phyloP scores from a whole-genome alignment of 1,140 invertebrate species.

The Cepaea nemoralis region DNA sequence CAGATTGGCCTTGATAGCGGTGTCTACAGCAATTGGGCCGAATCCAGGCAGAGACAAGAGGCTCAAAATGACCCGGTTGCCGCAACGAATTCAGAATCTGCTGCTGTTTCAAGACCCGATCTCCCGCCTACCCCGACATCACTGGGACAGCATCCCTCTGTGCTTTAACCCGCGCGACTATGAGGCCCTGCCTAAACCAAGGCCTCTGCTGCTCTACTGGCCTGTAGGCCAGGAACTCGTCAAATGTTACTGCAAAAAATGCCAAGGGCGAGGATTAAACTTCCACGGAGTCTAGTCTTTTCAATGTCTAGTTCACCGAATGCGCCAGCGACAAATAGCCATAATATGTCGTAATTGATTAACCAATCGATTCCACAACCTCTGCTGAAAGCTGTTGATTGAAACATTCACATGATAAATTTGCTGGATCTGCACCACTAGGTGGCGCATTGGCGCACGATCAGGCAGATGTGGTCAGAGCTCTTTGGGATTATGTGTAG shows the following conservation, averaged over 20 bases:
- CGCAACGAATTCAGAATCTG: background rate
- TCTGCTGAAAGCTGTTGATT: too few relatives aligned
- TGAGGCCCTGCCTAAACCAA: background rate
- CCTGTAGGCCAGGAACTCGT: conserved; percentile 2
- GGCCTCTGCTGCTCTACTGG: conserved; percentile 3
- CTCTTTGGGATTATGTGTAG: too few relatives aligned
- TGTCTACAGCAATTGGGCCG: background rate
- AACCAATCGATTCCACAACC: too few relatives aligned
- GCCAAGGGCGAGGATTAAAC: background rate
- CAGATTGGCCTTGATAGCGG: background rate
- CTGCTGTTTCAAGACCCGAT: background rate
- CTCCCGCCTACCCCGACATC: background rate
- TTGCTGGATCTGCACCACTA: too few relatives aligned
- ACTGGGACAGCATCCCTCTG: conserved; percentile 3
- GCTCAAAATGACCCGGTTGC: background rate
- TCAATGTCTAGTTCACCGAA: background rate
- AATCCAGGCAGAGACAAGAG: conserved; percentile 15
- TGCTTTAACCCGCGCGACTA: background rate
- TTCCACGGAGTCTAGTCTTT: background rate
- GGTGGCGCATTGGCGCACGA: too few relatives aligned
- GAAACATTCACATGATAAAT: too few relatives aligned
- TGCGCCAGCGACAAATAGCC: too few relatives aligned
- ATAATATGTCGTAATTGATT: too few relatives aligned
- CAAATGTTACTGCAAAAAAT: conserved; percentile 13
- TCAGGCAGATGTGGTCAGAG: too few relatives aligned